Evolutionary conservation across 2,888 invertebrate genomes (phyloP).

Genomic region (Archaeoteleia sp.): DNA sequence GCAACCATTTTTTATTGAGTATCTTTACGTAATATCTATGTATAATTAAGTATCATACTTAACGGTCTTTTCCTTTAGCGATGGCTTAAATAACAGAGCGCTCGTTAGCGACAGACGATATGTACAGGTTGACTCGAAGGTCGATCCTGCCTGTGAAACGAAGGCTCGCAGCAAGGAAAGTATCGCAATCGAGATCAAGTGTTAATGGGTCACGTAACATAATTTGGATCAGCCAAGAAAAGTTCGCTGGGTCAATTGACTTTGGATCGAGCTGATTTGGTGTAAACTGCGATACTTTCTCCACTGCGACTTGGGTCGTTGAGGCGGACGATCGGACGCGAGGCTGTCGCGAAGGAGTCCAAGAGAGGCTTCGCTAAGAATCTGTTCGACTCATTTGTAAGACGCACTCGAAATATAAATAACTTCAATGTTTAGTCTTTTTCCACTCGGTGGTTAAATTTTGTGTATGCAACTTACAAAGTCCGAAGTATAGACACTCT

Average conservation of each 20-base stretch:
- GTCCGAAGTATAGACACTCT: background rate
- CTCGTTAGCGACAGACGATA: constrained; percentile 53
- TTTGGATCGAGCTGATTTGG: background rate
- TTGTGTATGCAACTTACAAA: no score
- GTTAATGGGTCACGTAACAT: constrained; percentile 14
- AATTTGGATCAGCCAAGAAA: background rate
- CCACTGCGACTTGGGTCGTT: background rate
- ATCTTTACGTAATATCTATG: constrained; percentile 48
- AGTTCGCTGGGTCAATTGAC: constrained; percentile 1
- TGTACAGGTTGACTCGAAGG: constrained; percentile 51
- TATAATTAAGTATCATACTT: constrained; percentile 51
- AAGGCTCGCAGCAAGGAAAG: constrained; percentile 3
- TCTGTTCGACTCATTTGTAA: no score
- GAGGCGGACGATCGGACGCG: background rate
- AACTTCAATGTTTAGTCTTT: background rate
- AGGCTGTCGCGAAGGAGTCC: background rate
- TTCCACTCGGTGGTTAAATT: background rate
- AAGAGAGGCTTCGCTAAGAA: background rate
- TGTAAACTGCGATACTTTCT: constrained; percentile 1
- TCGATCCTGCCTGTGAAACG: constrained; percentile 33
- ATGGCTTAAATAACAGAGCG: constrained; percentile 55
- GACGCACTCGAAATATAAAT: no score
- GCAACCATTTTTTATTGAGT: constrained; percentile 53
- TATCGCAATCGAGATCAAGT: constrained; percentile 4
- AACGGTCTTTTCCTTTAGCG: constrained; percentile 44